phyloP scores from a whole-genome alignment of 2,888 invertebrate genomes.

The Gonocerus acuteangulatus region DNA sequence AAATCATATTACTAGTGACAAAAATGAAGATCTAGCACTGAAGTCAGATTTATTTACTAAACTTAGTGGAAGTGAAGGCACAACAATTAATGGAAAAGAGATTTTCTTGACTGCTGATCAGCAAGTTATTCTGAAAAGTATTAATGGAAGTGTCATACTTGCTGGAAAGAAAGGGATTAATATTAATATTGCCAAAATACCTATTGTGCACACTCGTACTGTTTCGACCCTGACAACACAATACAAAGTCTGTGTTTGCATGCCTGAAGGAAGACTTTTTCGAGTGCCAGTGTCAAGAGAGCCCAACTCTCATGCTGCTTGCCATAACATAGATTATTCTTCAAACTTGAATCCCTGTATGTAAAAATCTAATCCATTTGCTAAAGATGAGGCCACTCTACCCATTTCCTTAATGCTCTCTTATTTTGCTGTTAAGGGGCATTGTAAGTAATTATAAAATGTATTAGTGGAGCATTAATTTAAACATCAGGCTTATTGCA shows the following conservation, averaged over 20 bases:
- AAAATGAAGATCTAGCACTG: constrained; percentile 57
- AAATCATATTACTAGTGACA: constrained; percentile 64
- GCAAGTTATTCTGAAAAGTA: constrained; percentile 65
- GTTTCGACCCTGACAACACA: constrained; percentile 48
- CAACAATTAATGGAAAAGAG: constrained; percentile 61
- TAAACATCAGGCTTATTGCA: no score
- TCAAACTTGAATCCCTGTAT: constrained; percentile 35
- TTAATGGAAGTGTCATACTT: constrained; percentile 65
- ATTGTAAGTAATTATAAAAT: no score
- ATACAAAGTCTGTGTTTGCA: constrained; percentile 82
- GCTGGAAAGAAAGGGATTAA: constrained; percentile 62
- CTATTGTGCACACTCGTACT: constrained; percentile 52
- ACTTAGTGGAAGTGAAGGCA: constrained; percentile 69
- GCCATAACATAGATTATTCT: constrained; percentile 37
- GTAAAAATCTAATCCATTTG: constrained; percentile 23
- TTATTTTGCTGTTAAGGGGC: no score
- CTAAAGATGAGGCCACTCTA: no score
- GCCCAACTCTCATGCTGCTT: constrained; percentile 39
- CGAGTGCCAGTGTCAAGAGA: constrained; percentile 62
- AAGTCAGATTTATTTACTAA: constrained; percentile 61
- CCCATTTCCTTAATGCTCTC: no score
- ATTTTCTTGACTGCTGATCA: constrained; percentile 70
- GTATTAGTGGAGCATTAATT: no score
- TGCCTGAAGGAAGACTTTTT: constrained; percentile 80
- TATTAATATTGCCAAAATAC: constrained; percentile 63